A percentile compares a stretch with the other conserved stretches of the same genome.
Evolutionary conservation across 1,140 invertebrate species (phyloP).

Genomic region (Orchesella cincta): DNA sequence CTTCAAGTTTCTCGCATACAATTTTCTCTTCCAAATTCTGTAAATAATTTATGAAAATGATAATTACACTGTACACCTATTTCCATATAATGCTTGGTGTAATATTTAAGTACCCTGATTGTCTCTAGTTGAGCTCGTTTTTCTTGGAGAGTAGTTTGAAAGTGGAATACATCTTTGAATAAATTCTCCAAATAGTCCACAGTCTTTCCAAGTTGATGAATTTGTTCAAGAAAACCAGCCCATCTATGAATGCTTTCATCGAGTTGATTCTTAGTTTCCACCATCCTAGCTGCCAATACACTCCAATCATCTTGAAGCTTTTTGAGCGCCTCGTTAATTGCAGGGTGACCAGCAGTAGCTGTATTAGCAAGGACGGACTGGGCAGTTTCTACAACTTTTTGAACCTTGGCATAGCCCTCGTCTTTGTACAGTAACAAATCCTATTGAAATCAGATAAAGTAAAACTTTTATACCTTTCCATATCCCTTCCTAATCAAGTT

Average conservation of each 20-base stretch:
- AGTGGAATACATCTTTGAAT: slow-evolving; percentile 71
- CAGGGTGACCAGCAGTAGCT: slow-evolving; percentile 79
- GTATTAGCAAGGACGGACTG: slow-evolving; percentile 92
- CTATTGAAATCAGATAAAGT: too few species aligned
- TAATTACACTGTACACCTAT: too few species aligned
- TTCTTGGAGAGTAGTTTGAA: slow-evolving; percentile 78
- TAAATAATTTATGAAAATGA: too few species aligned
- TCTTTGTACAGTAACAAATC: slow-evolving; percentile 85
- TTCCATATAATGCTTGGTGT: too few species aligned
- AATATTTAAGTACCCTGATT: slow-evolving; percentile 66
- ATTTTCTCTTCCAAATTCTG: slow-evolving; percentile 80
- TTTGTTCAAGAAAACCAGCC: slow-evolving; percentile 83
- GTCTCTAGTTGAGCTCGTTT: slow-evolving; percentile 81
- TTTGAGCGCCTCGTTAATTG: slow-evolving; percentile 79
- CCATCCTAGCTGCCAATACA: slow-evolving; percentile 78
- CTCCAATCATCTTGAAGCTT: slow-evolving; percentile 89
- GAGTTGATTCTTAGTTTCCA: slow-evolving; percentile 77
- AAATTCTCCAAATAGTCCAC: slow-evolving; percentile 74
- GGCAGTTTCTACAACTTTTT: slow-evolving; percentile 81
- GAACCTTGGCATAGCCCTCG: slow-evolving; percentile 83
- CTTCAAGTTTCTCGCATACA: slow-evolving; percentile 86
- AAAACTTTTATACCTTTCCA: too few species aligned
- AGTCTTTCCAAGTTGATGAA: slow-evolving; percentile 79
- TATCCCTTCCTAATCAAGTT: neutral
- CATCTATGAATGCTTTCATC: slow-evolving; percentile 87